Evolutionary conservation across 1,140 invertebrate genomes (phyloP), one percentile per base, ranked within the genome.

Genomic region (Alviniconcha marisindica): DNA sequence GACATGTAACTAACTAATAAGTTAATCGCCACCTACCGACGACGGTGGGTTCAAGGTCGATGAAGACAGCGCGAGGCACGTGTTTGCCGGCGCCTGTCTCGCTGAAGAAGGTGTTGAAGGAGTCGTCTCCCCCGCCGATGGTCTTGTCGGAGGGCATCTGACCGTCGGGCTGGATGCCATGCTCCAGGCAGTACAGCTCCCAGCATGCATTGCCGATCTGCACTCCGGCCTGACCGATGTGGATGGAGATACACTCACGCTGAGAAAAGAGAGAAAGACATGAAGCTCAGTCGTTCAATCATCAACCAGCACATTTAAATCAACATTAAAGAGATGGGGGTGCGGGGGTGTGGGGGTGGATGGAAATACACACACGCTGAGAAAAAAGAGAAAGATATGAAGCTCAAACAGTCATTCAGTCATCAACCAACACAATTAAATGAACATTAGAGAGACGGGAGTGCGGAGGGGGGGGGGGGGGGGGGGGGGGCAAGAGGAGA

Each of bases 31-130:
- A 24, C 89, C 81, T 81, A 93, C 94, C 94, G 81, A 97, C 95
- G 3, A 96, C 96, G 21, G 96, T 96, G 38, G 96, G 96, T 84
- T 97, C 96, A 82, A 97, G 93, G 88, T 97, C 96, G 15, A 97
- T 94, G 94, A 97, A 97, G 66, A 93, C 95, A 24, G 96, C 96
- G 85, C 96, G 92, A 1, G 96, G 96, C n/a, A 97, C 96, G 87
- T 96, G 95, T 88, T 95, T 96, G 0, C 95, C 94, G 38, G 94
- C 93, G 28, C 96, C 96, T 36, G 97, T 98, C 93, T 98, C 97
- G 87, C 96, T 96, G 94, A 97, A 97, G 93, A 97, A 97, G 18
- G 96, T 97, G 91, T 97, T 97, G 93, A 97, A 97, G n/a, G 96
- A 96, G 92, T 97, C 96, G 90, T 97, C 96, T 51, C 95, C 95